Conservation (phyloP, 2,797 vertebrate genomes). For the Sus cebifrons region DNA sequence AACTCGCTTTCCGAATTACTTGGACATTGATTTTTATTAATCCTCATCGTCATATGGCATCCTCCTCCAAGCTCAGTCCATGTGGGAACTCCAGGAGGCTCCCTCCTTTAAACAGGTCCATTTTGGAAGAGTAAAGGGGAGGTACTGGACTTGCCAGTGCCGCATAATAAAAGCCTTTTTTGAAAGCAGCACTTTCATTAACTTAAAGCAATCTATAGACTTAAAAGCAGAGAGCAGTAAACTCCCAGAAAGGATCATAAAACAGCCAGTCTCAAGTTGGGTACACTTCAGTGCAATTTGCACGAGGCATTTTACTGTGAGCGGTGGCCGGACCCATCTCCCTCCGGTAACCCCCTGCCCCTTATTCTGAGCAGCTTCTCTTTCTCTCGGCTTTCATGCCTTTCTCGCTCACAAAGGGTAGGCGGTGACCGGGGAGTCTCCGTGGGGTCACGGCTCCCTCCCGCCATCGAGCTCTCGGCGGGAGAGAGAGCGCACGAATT, state of each 20-base stretch:
- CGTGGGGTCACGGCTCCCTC: conserved; percentile 82
- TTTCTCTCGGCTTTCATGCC: conserved; percentile 80
- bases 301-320: conserved; percentile 84
- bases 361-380: conserved; percentile 72
- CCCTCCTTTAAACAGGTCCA: conserved; percentile 70
- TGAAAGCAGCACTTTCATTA: conserved; percentile 88
- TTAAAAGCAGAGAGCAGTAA: conserved; percentile 87
- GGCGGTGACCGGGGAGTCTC: conserved; percentile 80
- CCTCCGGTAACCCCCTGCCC: conserved; percentile 75
- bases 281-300: conserved; percentile 84
- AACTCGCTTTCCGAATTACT: conserved; percentile 56
- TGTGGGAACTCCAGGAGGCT: conserved; percentile 67
- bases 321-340: conserved; percentile 74
- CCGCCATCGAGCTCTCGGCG: conserved; percentile 35
- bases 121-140: conserved; percentile 83
- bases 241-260: conserved; percentile 87
- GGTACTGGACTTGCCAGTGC: conserved; percentile 73
- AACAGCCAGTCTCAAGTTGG: conserved; percentile 84
- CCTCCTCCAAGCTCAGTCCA: background rate
- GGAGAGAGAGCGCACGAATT: conserved; percentile 78
- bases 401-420: conserved; percentile 83
- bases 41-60: conserved; percentile 7
- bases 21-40: conserved; percentile 75
- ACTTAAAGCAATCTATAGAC: conserved; percentile 87
- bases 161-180: conserved; percentile 82